A percentile compares a stretch with the other conserved stretches of the same genome.
phyloP scores from a whole-genome alignment of 2,797 vertebrate genomes.

The Monodelphis domestica region DNA sequence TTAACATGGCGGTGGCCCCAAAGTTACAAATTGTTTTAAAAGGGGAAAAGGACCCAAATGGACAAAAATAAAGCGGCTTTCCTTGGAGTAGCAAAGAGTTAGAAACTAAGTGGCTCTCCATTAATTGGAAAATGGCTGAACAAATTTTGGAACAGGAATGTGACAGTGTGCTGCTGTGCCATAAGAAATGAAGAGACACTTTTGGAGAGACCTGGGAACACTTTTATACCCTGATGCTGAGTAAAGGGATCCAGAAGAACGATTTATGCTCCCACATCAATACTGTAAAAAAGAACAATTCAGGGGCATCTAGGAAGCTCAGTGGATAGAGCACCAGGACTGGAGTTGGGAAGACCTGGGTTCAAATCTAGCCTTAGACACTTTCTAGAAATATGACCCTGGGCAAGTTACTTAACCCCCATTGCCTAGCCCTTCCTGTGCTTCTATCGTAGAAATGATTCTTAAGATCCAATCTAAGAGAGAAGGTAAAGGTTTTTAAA shows the following conservation, averaged over 20 bases:
- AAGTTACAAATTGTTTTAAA: not conserved
- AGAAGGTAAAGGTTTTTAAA: too few relatives aligned
- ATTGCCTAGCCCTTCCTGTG: too few relatives aligned
- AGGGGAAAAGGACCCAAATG: not conserved
- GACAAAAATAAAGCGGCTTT: not conserved
- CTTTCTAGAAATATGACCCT: too few relatives aligned
- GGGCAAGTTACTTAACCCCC: too few relatives aligned
- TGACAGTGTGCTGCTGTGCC: not conserved
- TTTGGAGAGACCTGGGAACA: not conserved
- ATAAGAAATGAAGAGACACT: not conserved
- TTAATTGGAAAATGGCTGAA: not conserved
- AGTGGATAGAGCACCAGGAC: too few relatives aligned
- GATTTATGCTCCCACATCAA: not conserved
- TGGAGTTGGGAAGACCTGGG: too few relatives aligned
- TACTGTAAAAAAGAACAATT: not conserved
- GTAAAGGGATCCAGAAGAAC: not conserved
- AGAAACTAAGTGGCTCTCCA: not conserved
- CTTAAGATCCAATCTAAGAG: too few relatives aligned
- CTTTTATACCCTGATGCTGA: not conserved
- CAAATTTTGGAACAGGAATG: not conserved
- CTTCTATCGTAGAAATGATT: too few relatives aligned
- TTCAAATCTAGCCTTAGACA: too few relatives aligned
- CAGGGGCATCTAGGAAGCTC: not conserved
- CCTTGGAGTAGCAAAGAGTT: not conserved
- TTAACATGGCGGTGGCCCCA: not conserved